Conservation (phyloP, 1,140 invertebrate species). For the Drosophila prosaltans region DNA sequence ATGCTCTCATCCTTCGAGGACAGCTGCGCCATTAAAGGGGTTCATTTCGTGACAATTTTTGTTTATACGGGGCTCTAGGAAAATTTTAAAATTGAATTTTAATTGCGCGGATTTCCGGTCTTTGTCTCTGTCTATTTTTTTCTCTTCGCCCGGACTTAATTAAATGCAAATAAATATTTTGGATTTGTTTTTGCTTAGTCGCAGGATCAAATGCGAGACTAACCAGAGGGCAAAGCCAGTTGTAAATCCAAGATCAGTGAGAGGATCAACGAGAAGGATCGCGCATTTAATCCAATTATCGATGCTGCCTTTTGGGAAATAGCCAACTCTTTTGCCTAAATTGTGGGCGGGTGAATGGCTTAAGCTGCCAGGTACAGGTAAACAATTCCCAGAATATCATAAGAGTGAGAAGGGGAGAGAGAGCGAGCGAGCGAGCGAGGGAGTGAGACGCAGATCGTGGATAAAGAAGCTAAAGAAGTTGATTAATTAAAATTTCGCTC, state of each 20-base stretch:
- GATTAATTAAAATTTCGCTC: conserved; percentile 81
- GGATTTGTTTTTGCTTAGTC: conserved; percentile 64
- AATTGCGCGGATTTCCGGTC: conserved; percentile 59
- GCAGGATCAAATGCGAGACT: conserved; percentile 31
- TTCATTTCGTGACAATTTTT: conserved; percentile 39
- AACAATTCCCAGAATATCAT: conserved; percentile 37
- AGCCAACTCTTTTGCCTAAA: conserved; percentile 40
- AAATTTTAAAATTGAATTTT: conserved; percentile 68
- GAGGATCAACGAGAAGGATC: conserved; percentile 56
- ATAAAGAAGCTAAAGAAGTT: conserved; percentile 35
- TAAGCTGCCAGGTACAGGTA: conserved; percentile 40
- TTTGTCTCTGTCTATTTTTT: background rate
- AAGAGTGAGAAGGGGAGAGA: background rate
- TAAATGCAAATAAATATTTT: conserved; percentile 78
- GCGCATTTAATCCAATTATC: conserved; percentile 75
- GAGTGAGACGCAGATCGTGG: conserved; percentile 32
- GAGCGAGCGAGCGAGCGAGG: conserved; percentile 13
- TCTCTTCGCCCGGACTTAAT: conserved; percentile 48
- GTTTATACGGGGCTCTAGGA: conserved; percentile 41
- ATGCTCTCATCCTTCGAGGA: background rate
- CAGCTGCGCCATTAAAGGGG: conserved; percentile 54
- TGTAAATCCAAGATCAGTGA: conserved; percentile 62
- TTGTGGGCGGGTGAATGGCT: conserved; percentile 80
- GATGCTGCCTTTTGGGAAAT: conserved; percentile 41
- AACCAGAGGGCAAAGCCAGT: conserved; percentile 50